Evolutionary conservation across 2,888 invertebrate genomes (phyloP).

Genomic region (Brachyopa scutellaris): DNA sequence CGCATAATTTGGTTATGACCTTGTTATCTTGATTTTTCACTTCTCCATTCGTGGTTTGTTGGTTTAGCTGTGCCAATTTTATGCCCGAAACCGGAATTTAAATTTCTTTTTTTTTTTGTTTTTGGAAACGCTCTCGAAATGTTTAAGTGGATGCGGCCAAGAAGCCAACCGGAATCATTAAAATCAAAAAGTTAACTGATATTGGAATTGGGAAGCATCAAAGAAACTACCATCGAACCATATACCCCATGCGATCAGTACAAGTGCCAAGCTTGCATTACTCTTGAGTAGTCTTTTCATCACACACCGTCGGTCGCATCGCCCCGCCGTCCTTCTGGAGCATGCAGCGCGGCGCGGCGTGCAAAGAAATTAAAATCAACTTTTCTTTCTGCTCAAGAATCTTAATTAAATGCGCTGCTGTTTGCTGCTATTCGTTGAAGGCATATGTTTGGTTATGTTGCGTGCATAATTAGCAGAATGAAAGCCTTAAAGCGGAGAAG

Average conservation of each 20-base stretch:
- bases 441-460: slow-evolving; percentile 50
- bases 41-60: not conserved
- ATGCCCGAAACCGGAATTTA: slow-evolving; percentile 46
- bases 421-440: not conserved
- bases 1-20: slow-evolving; percentile 57
- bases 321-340: slow-evolving; percentile 6
- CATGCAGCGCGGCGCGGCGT: slow-evolving; percentile 29
- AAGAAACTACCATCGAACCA: slow-evolving; percentile 49
- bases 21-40: slow-evolving; percentile 44
- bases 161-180: slow-evolving; percentile 70
- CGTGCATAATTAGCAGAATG: slow-evolving; percentile 65
- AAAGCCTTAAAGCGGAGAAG: slow-evolving; percentile 47
- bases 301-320: not conserved
- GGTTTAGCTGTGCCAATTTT: slow-evolving; percentile 21
- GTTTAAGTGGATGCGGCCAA: slow-evolving; percentile 40
- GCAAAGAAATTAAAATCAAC: slow-evolving; percentile 68
- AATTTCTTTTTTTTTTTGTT: slow-evolving; percentile 33
- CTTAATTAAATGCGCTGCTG: slow-evolving; percentile 61
- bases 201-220: slow-evolving; percentile 64
- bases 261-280: slow-evolving; percentile 11
- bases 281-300: not conserved
- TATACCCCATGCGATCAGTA: slow-evolving; percentile 46
- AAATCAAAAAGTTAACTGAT: slow-evolving; percentile 71
- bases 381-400: slow-evolving; percentile 67
- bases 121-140: slow-evolving; percentile 32